A percentile compares a stretch with the other conserved stretches of the same genome.
These are phyloP conservation scores for Orgyia antiqua DNA, from an alignment of 2,888 invertebrate genomes.

Conservation along the genomic window DNA sequence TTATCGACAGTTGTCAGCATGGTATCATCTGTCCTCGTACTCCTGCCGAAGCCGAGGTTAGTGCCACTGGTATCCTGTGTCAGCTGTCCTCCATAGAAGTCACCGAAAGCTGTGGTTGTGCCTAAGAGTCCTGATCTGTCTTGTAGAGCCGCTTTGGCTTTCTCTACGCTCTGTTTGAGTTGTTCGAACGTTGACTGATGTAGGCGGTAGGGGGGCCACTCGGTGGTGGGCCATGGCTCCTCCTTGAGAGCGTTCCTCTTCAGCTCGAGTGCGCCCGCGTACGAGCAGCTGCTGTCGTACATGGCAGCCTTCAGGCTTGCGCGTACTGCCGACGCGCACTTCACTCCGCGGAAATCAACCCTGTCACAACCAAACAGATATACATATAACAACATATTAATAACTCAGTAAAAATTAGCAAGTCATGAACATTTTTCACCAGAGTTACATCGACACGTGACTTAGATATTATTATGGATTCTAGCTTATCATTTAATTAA, in stretches of 20 bases:
- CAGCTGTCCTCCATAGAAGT: slow-evolving; percentile 78
- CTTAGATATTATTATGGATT: no score
- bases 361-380: no score
- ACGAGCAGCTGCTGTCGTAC: slow-evolving; percentile 97
- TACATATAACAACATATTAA: no score
- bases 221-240: slow-evolving; percentile 79
- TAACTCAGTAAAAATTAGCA: no score
- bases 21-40: slow-evolving; percentile 57
- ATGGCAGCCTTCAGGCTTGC: slow-evolving; percentile 78
- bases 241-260: slow-evolving; percentile 81
- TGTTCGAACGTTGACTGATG: slow-evolving; percentile 94
- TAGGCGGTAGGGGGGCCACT: slow-evolving; percentile 88
- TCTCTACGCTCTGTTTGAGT: slow-evolving; percentile 92
- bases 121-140: slow-evolving; percentile 84
- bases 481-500: no score
- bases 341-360: slow-evolving; percentile 61
- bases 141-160: slow-evolving; percentile 91
- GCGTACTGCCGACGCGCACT: slow-evolving; percentile 63
- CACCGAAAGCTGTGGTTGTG: slow-evolving; percentile 85
- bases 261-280: slow-evolving; percentile 89
- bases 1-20: slow-evolving; percentile 69
- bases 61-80: slow-evolving; percentile 55
- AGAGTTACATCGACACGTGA: no score
- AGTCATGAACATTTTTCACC: no score
- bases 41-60: slow-evolving; percentile 57